phyloP scores from a whole-genome alignment of 2,888 invertebrate species.

The Drosophila macrospina region DNA sequence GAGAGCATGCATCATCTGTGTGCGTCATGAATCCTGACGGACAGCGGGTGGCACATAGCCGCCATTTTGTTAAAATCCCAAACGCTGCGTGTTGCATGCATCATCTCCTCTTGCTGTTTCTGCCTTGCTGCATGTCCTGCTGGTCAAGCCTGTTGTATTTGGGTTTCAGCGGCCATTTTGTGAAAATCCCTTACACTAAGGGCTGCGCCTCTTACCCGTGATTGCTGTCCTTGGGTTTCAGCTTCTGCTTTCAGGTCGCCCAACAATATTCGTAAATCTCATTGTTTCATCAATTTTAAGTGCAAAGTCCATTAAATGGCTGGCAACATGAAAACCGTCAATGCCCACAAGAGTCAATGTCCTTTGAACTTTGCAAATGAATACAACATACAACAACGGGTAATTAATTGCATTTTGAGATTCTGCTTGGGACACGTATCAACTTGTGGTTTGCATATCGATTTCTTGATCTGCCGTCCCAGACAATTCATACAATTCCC shows the following conservation, averaged over 20 bases:
- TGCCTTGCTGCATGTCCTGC: slow-evolving; percentile 14
- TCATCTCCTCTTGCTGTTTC: slow-evolving; percentile 1
- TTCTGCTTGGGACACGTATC: slow-evolving; percentile 39
- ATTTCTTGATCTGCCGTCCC: slow-evolving; percentile 6
- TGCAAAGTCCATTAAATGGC: slow-evolving; percentile 13
- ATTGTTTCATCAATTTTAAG: slow-evolving; percentile 49
- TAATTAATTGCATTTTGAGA: slow-evolving; percentile 67
- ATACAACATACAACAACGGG: neutral
- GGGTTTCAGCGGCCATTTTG: slow-evolving; percentile 45
- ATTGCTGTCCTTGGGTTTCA: slow-evolving; percentile 35
- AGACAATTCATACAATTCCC: slow-evolving; percentile 6
- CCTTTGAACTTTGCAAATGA: slow-evolving; percentile 26
- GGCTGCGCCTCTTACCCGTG: neutral
- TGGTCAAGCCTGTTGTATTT: slow-evolving; percentile 18
- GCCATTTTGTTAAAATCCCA: slow-evolving; percentile 36
- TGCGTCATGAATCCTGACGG: slow-evolving; percentile 54
- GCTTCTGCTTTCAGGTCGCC: slow-evolving; percentile 32
- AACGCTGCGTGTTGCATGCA: slow-evolving; percentile 15
- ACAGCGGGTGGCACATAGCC: slow-evolving; percentile 46
- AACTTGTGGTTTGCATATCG: slow-evolving; percentile 28
- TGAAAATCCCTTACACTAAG: slow-evolving; percentile 11
- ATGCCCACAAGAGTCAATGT: slow-evolving; percentile 2
- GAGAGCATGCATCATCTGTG: slow-evolving; percentile 67
- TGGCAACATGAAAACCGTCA: neutral
- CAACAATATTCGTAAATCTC: slow-evolving; percentile 35